Evolutionary conservation across 1,140 invertebrate genomes (phyloP), one percentile per base, ranked within the genome.

Genomic region (Eciton burchellii): DNA sequence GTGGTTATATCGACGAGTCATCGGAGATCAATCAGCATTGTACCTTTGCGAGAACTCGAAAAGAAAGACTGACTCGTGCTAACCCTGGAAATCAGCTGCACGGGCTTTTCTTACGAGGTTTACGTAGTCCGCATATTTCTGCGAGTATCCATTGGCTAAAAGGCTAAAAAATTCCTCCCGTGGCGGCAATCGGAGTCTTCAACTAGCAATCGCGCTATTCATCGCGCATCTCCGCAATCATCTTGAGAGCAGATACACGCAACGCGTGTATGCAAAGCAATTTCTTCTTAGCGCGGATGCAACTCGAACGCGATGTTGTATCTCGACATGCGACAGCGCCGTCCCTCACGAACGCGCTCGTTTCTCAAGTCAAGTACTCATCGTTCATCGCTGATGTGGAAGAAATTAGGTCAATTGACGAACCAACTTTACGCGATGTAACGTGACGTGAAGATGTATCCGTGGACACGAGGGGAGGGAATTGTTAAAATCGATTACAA

Each of bases 181-280:
- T 26, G 66, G 65, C 21, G 24, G 9, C 49, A 82, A 86, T 85
- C 85, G 82, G 6, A 85, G 43, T 29, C 43, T 65, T 82, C 70
- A 76, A 86, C 79, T 71, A 85, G 49, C 79, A 86, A 66, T 52
- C 65, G 76, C 43, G 47, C 49, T 82, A 63, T n/a, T n/a, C n/a
- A 82, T 85, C 82, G 79, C 43, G 43, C 19, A 2, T 35, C 62
- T n/a, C 62, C 11, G 47, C 43, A 47, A 71, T 63, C 45, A 11
- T 59, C 49, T 65, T n/a, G 45, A 19, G 21, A 24, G 52, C n/a
- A n/a, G n/a, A n/a, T n/a, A n/a, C n/a, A n/a, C n/a, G n/a, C n/a
- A n/a, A n/a, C n/a, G 11, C 4, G 16, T n/a, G 81, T 43, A 41
- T 16, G n/a, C 77, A 43, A 56, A 56, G 12, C 49, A 84, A 86